Evolutionary conservation across 2,888 invertebrate genomes (phyloP).

Genomic region (Drosophila nr. perissopoda): DNA sequence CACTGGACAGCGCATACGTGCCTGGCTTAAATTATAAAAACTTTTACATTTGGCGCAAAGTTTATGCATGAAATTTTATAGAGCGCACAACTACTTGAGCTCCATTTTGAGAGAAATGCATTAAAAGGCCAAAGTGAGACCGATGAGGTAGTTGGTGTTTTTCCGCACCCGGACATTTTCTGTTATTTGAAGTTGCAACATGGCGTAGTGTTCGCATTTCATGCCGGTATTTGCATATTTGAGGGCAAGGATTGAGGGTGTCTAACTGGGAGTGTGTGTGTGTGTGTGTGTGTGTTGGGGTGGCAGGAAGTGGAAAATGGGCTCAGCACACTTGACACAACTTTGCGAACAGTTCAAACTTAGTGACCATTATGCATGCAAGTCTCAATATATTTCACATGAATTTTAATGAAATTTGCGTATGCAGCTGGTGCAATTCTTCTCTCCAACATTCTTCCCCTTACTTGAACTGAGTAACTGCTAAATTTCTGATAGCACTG

Average conservation of each 20-base stretch:
- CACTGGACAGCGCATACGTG: constrained; percentile 71
- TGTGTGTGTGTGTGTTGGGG: constrained; percentile 1
- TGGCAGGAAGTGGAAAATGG: constrained; percentile 25
- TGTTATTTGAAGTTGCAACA: constrained; percentile 51
- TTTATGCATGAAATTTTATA: constrained; percentile 81
- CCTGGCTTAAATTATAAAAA: constrained; percentile 78
- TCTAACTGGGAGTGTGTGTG: constrained; percentile 2
- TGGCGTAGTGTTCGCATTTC: constrained; percentile 32
- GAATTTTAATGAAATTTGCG: constrained; percentile 73
- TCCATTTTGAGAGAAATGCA: constrained; percentile 59
- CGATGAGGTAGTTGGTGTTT: not conserved
- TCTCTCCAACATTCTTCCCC: not conserved
- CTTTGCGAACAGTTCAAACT: constrained; percentile 67
- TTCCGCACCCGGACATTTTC: constrained; percentile 27
- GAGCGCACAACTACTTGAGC: constrained; percentile 72
- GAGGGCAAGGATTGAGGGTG: constrained; percentile 31
- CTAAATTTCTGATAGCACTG: constrained; percentile 7
- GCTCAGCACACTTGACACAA: constrained; percentile 63
- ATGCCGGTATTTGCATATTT: constrained; percentile 60
- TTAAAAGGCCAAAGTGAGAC: constrained; percentile 44
- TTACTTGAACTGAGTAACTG: constrained; percentile 7
- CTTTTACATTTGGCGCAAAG: constrained; percentile 73
- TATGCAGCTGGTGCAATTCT: constrained; percentile 31
- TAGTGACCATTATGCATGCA: constrained; percentile 79
- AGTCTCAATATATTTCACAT: constrained; percentile 78